A percentile compares a stretch with the other conserved stretches of the same genome.
Conservation (phyloP, 2,888 invertebrate species). For the Fragum whitleyi region DNA sequence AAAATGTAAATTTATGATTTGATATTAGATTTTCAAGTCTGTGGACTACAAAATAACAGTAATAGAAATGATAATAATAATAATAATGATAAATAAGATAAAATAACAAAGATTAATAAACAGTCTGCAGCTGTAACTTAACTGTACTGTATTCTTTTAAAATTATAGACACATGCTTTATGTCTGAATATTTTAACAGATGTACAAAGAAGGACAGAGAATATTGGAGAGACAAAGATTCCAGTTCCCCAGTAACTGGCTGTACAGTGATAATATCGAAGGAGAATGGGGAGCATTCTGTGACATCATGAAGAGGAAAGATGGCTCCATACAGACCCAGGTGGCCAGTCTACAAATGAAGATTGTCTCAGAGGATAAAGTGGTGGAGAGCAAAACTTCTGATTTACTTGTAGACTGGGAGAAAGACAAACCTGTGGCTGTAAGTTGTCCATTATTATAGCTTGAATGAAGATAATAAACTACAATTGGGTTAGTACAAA, state of each 20-base stretch:
- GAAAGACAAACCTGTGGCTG: constrained; percentile 96
- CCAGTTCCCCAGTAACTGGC: constrained; percentile 98
- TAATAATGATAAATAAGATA: too few relatives aligned
- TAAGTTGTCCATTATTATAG: constrained; percentile 72
- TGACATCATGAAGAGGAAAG: constrained; percentile 99
- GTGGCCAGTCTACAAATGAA: constrained; percentile 93
- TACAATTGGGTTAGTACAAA: too few relatives aligned
- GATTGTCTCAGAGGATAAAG: constrained; percentile 99
- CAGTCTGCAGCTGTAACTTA: too few relatives aligned
- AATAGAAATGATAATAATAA: too few relatives aligned
- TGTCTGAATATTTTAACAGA: constrained; percentile 85
- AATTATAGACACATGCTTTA: background rate
- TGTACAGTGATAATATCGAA: constrained; percentile 99
- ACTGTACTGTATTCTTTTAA: too few relatives aligned
- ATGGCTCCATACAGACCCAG: constrained; percentile 88
- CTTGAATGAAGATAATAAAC: background rate
- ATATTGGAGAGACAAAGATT: constrained; percentile 98
- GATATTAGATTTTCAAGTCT: too few relatives aligned
- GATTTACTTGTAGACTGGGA: constrained; percentile 99
- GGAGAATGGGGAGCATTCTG: constrained; percentile 99
- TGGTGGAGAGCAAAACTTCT: constrained; percentile 96
- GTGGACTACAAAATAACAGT: too few relatives aligned
- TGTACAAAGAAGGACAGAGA: constrained; percentile 98
- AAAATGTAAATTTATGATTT: too few relatives aligned
- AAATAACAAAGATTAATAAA: too few relatives aligned